A percentile compares a stretch with the other conserved stretches of the same genome.
phyloP scores from a whole-genome alignment of 1,140 invertebrate species.

The Manduca sexta region DNA sequence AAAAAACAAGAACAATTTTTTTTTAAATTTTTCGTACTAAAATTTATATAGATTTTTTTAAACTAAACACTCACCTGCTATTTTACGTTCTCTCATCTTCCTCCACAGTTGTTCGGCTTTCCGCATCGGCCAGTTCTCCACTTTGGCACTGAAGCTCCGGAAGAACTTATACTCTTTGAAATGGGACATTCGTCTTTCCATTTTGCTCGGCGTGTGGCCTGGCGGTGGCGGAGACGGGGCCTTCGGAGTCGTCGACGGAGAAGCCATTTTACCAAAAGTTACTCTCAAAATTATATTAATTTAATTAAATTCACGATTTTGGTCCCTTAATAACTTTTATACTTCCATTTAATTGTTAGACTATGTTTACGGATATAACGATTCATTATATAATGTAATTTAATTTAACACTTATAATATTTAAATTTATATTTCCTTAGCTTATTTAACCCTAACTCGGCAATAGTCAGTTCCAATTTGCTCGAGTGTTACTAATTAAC shows the following conservation, averaged over 20 bases:
- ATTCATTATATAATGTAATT: too few relatives aligned
- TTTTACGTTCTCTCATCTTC: constrained; percentile 86
- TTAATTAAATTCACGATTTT: constrained; percentile 1
- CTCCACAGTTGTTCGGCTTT: constrained; percentile 89
- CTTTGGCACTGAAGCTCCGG: constrained; percentile 89
- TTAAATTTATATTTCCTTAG: too few relatives aligned
- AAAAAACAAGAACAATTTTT: too few relatives aligned
- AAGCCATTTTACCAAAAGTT: constrained; percentile 46
- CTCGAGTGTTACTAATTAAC: constrained; percentile 32
- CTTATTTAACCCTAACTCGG: too few relatives aligned
- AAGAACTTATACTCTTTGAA: constrained; percentile 91
- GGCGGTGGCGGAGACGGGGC: constrained; percentile 71
- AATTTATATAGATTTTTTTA: too few relatives aligned
- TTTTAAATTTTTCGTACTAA: too few relatives aligned
- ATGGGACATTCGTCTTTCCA: constrained; percentile 76
- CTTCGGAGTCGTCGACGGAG: constrained; percentile 61
- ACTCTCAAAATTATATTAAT: constrained; percentile 10
- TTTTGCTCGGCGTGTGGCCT: constrained; percentile 72
- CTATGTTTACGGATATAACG: constrained; percentile 7
- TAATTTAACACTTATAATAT: too few relatives aligned
- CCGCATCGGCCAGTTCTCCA: constrained; percentile 89
- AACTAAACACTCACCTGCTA: constrained; percentile 80
- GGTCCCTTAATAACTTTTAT: constrained; percentile 17
- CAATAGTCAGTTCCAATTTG: constrained; percentile 12
- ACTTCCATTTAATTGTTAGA: constrained; percentile 18